Evolutionary conservation across 2,797 vertebrate species (phyloP), one percentile per base, ranked within the genome.

Genomic region (Spheniscus humboldti): DNA sequence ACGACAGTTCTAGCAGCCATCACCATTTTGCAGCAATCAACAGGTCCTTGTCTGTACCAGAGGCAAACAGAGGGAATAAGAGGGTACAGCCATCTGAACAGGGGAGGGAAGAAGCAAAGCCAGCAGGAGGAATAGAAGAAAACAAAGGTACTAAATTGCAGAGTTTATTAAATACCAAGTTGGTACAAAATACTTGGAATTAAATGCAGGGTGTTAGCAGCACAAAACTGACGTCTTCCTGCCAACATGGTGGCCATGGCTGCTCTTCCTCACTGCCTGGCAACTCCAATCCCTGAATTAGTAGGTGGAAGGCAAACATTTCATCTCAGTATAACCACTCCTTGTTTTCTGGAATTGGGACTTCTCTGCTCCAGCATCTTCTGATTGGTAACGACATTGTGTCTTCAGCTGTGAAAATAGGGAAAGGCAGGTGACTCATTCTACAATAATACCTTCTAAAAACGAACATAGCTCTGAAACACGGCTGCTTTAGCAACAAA

Each of bases 401-500:
- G 33, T n/a, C 20, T 23, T 57, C 33, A 23, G 56, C 56, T n/a
- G 31, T 57, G 56, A 57, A 57, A 57, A 57, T 13, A n/a, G 33
- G 56, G 33, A 31, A 55, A 55, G 28, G 30, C 30, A 55, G 30
- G 18, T 18, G 18, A 56, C 11, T 56, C 30, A 56, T 33, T 33
- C 55, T 56, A 10, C 45, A 60, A 4, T 16, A 28, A 30, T 5
- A 27, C 55, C 5, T 33, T 56, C 55, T 33, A 19, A 31, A 55
- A 18, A 55, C 3, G 11, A 33, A 56, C 11, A 3, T 33, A 55
- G 55, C 31, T 56, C 31, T 56, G 55, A 56, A 56, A 33, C 53
- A 33, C 0, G 0, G 19, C 47, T 85, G 28, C 75, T 78, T 20
- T 50, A 53, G n/a, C 37, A 78, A 71, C 0, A 5, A 14, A 62